phyloP scores from a whole-genome alignment of 2,888 invertebrate genomes.

The Agonopterix alstromeriana region DNA sequence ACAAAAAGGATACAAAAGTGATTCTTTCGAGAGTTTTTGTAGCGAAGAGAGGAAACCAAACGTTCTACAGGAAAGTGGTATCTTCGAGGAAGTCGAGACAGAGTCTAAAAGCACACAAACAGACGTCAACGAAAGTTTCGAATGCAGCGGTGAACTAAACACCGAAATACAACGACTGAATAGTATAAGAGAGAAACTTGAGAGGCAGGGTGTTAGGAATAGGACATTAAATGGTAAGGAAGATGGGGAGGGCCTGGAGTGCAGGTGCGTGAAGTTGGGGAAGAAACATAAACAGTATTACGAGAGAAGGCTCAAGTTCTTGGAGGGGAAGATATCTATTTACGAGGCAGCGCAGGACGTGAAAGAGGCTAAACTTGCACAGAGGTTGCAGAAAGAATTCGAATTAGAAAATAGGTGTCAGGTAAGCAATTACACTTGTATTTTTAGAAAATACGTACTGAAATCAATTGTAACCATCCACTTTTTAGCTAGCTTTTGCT shows the following conservation, averaged over 20 bases:
- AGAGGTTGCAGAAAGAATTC: conserved; percentile 79
- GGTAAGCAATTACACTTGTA: conserved; percentile 26
- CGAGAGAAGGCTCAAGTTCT: conserved; percentile 79
- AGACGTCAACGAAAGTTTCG: conserved; percentile 73
- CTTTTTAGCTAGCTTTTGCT: too few relatives aligned
- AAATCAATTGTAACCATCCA: too few relatives aligned
- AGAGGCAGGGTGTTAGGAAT: conserved; percentile 75
- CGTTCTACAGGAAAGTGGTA: conserved; percentile 84
- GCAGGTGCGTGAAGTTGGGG: conserved; percentile 70
- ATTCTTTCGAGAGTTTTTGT: conserved; percentile 63
- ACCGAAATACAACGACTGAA: conserved; percentile 80
- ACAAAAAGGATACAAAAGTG: conserved; percentile 65
- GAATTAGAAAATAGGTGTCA: conserved; percentile 69
- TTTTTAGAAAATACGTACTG: too few relatives aligned
- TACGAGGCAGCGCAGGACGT: conserved; percentile 81
- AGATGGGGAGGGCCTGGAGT: conserved; percentile 62
- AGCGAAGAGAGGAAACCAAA: conserved; percentile 70
- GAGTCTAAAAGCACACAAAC: conserved; percentile 73
- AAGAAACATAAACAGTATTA: conserved; percentile 80
- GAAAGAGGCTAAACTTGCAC: conserved; percentile 77
- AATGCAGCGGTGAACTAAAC: conserved; percentile 72
- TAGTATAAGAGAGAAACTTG: conserved; percentile 79
- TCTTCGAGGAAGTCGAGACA: conserved; percentile 79
- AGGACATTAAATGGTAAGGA: conserved; percentile 61
- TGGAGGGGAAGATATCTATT: conserved; percentile 80